Evolutionary conservation across 2,113 vertebrate species (phyloP).

Genomic region (Antechinus flavipes): DNA sequence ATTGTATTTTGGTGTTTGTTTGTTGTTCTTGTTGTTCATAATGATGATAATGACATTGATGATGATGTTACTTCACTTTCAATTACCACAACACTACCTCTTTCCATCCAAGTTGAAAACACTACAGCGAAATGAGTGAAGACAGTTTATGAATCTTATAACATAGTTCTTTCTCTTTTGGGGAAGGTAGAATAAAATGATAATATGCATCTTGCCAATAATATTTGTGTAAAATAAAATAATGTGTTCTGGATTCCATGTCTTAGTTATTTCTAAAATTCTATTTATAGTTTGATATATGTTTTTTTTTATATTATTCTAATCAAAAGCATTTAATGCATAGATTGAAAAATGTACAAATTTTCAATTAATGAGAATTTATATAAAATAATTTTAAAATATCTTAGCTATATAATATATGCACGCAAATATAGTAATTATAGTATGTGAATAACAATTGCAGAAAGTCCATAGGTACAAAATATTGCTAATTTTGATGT

Average conservation of each 20-base stretch:
- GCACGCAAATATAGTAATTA: background rate
- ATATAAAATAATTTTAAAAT: background rate
- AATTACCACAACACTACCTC: background rate
- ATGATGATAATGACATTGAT: background rate
- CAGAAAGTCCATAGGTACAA: background rate
- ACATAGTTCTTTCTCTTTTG: background rate
- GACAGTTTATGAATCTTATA: background rate
- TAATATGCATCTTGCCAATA: background rate
- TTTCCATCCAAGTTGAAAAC: background rate
- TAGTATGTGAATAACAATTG: background rate
- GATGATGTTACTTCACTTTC: background rate
- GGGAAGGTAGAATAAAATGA: background rate
- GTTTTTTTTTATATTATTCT: background rate
- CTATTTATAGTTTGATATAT: background rate
- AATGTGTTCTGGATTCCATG: background rate
- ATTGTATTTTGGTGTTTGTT: background rate
- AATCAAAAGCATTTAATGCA: background rate
- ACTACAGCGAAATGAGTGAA: background rate
- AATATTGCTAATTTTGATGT: background rate
- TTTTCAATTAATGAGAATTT: background rate
- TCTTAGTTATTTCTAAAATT: background rate
- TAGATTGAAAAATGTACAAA: background rate
- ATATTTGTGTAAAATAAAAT: background rate
- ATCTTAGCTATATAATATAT: background rate
- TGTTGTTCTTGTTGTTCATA: background rate